These are phyloP conservation scores for Charadrius vociferus DNA, from an alignment of 2,113 vertebrate species.

Conservation along the genomic window DNA sequence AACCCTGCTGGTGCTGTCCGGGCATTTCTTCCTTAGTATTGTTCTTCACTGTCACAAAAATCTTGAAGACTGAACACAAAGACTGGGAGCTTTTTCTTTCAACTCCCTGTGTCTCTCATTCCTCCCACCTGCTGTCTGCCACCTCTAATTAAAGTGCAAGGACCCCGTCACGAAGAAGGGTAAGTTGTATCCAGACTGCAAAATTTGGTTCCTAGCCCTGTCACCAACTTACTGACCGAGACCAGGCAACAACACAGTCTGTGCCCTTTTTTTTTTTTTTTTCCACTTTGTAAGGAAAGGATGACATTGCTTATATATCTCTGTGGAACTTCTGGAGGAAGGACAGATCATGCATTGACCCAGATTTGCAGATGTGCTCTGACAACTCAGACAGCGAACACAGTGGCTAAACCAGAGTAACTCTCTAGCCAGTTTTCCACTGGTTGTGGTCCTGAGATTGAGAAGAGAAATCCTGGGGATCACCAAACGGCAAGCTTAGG, in stretches of 20 bases:
- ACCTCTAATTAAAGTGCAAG: conserved; percentile 13
- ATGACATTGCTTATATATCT: not conserved
- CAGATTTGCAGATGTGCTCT: not conserved
- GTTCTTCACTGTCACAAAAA: not conserved
- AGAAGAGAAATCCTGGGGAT: not conserved
- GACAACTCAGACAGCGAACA: not conserved
- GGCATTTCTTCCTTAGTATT: not conserved
- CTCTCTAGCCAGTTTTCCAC: not conserved
- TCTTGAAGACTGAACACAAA: not conserved
- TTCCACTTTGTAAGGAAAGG: not conserved
- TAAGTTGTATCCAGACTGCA: not conserved
- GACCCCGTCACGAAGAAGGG: not conserved
- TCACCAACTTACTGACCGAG: not conserved
- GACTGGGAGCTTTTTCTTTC: not conserved
- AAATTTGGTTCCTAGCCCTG: not conserved
- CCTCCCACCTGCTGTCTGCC: not conserved
- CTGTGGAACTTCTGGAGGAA: not conserved
- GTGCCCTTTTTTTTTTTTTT: not conserved
- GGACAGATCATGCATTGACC: not conserved
- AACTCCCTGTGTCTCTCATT: not conserved
- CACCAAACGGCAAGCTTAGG: not conserved
- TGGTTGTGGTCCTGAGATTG: not conserved
- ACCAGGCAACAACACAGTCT: not conserved
- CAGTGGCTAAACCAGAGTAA: not conserved
- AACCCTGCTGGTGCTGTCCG: not conserved